These are phyloP conservation scores for Zaprionus bogoriensis DNA, from an alignment of 2,888 invertebrate species.

Conservation along the genomic window DNA sequence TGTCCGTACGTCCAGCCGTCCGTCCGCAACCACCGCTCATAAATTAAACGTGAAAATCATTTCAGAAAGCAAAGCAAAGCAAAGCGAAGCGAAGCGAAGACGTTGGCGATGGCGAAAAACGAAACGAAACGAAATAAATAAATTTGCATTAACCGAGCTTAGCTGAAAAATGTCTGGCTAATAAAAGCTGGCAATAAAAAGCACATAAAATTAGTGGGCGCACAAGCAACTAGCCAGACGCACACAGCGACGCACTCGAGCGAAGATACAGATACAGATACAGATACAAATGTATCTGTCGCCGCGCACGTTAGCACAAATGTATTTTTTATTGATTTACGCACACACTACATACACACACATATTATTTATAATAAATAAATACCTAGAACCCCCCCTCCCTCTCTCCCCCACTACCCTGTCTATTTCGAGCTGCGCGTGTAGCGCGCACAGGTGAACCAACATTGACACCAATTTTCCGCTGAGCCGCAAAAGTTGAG, in stretches of 20 bases:
- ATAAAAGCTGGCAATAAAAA: slow-evolving; percentile 76
- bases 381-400: not conserved
- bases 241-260: not conserved
- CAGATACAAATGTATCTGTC: slow-evolving; percentile 59
- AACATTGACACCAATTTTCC: slow-evolving; percentile 43
- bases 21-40: slow-evolving; percentile 44
- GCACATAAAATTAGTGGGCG: slow-evolving; percentile 71
- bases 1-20: too few relatives aligned
- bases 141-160: slow-evolving; percentile 74
- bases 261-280: not conserved
- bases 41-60: slow-evolving; percentile 62
- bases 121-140: slow-evolving; percentile 55
- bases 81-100: slow-evolving; percentile 3
- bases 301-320: slow-evolving; percentile 34
- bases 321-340: slow-evolving; percentile 65
- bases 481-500: slow-evolving; percentile 28
- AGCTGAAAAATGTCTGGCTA: slow-evolving; percentile 70
- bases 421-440: slow-evolving; percentile 55
- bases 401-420: not conserved
- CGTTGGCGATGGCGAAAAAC: slow-evolving; percentile 13
- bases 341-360: slow-evolving; percentile 19
- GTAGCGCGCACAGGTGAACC: slow-evolving; percentile 63
- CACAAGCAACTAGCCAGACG: slow-evolving; percentile 15
- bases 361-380: slow-evolving; percentile 65
- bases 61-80: slow-evolving; percentile 4